Percentiles rank a stretch among this genome's conserved stretches.
Evolutionary conservation across 1,140 invertebrate species (phyloP).

Genomic region (Eufriesea mexicana): DNA sequence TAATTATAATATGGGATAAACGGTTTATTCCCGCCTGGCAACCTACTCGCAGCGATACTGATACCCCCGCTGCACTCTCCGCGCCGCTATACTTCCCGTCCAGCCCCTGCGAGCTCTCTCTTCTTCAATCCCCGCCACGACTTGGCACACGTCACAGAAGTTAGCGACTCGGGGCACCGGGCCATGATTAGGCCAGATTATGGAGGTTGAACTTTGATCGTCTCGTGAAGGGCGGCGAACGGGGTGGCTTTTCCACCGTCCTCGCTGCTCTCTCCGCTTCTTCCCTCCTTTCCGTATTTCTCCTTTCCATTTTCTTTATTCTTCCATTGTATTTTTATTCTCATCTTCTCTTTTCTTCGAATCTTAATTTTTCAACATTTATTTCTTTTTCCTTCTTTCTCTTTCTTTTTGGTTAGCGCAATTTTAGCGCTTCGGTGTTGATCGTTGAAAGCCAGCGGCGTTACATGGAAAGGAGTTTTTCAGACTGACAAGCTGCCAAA

Average conservation of each 20-base stretch:
- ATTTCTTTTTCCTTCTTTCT: not conserved
- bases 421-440: too few species aligned
- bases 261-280: conserved; percentile 14
- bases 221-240: conserved; percentile 56
- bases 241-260: conserved; percentile 44
- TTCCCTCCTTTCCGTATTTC: conserved; percentile 20
- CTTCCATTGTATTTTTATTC: not conserved
- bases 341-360: too few species aligned
- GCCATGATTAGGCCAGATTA: conserved; percentile 72
- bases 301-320: not conserved
- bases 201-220: conserved; percentile 72
- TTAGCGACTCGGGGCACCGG: conserved; percentile 73
- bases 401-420: too few species aligned
- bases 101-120: conserved; percentile 38
- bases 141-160: conserved; percentile 77
- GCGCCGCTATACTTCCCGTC: conserved; percentile 47
- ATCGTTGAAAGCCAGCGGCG: too few species aligned
- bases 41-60: conserved; percentile 79
- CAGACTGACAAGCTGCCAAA: not conserved
- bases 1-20: conserved; percentile 83
- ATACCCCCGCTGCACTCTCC: conserved; percentile 66
- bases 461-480: too few species aligned
- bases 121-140: conserved; percentile 62
- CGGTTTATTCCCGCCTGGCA: conserved; percentile 80
- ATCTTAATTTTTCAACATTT: too few species aligned